These are phyloP conservation scores for Periophthalmodon schlosseri DNA, from an alignment of 2,113 vertebrate species.

Conservation along the genomic window DNA sequence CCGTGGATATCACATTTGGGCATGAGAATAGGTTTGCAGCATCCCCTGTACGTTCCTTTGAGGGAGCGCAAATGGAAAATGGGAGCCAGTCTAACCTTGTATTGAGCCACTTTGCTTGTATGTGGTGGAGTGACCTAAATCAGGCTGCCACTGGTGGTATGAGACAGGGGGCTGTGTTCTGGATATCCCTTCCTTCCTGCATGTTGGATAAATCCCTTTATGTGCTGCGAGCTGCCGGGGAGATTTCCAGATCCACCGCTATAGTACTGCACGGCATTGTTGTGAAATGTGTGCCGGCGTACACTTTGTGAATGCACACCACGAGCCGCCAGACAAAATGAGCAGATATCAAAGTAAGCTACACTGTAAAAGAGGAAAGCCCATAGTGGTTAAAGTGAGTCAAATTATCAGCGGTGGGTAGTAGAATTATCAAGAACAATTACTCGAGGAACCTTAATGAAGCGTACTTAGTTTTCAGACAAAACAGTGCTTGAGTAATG, in stretches of 20 bases:
- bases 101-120: conserved; percentile 44
- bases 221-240: conserved; percentile 26
- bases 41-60: not conserved
- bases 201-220: conserved; percentile 51
- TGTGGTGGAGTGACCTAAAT: conserved; percentile 23
- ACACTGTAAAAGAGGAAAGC: not conserved
- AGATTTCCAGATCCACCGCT: conserved; percentile 56
- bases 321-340: conserved; percentile 18
- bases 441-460: not conserved
- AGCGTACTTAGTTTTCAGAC: not conserved
- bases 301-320: conserved; percentile 35
- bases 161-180: conserved; percentile 21
- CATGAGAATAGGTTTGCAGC: not conserved
- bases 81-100: conserved; percentile 39
- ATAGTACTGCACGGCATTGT: conserved; percentile 41
- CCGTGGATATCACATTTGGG: not conserved
- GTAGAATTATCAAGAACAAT: not conserved
- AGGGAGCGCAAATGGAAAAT: conserved; percentile 39
- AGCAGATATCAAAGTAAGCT: not conserved
- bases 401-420: not conserved
- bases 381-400: not conserved
- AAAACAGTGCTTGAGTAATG: too few species aligned
- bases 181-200: conserved; percentile 30
- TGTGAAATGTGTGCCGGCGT: conserved; percentile 50
- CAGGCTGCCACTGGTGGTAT: conserved; percentile 9